Base-by-base conservation (phyloP, 2,888 invertebrate species). In the Laothoe populi region DNA sequence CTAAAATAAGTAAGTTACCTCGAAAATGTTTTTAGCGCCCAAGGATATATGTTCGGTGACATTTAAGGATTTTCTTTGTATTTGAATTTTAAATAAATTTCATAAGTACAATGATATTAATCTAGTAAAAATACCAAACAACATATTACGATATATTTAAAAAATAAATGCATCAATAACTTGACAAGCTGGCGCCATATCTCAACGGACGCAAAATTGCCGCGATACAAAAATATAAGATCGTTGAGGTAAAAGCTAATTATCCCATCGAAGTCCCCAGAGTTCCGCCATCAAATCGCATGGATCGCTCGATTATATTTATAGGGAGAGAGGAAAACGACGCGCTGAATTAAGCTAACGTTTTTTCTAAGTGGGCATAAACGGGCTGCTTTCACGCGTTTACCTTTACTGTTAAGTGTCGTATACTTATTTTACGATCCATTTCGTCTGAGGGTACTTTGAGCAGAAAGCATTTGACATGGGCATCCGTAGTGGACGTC, bases 391-490 rank as follows among this genome's bases (percentile, higher is more conserved):
- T 84, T 81, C 80, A 78, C 79, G 86, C 86, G 81, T 87, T 86
- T 87, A 87, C 88, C 73, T 53, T 88, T 86, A 87, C 88, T 74
- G 87, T 88, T 87, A 84, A 90, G 88, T 86, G 83, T 87, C 88
- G 84, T 89, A 90, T 91, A 90, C 90, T 91, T 91, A 90, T 91
- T 91, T 91, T 90, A 91, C 87, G 91, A 86, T 84, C 88, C 86
- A 83, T 86, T 81, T 77, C 81, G 84, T 81, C 83, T 72, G 82
- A 87, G 90, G 84, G 87, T 78, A 79, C 88, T 88, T 80, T 19
- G 53, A 53, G 53, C 53, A 53, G 31, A 16, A 35, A 53, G 53
- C 53, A 35, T 53, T 35, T 53, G 49, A 53, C 35, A 44, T 71
- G 69, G 70, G 72, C 76, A 85, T 86, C 84, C 82, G 75, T 79